Percentiles rank a stretch among this genome's conserved stretches.
Evolutionary conservation across 1,140 invertebrate species (phyloP).

Genomic region (Cepaea nemoralis): DNA sequence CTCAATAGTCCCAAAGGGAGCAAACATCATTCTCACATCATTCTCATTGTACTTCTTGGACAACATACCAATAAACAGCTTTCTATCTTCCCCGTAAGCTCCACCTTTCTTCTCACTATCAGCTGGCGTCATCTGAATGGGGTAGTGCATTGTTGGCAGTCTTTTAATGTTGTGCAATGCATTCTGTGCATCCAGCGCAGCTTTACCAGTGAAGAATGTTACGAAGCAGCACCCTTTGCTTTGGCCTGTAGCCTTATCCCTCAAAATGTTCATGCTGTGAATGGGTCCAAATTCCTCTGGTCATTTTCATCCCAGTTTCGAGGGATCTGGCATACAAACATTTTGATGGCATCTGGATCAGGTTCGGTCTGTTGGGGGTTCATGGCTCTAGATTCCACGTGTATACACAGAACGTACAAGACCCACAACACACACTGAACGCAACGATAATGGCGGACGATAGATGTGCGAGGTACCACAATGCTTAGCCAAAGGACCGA

Average conservation of each 20-base stretch:
- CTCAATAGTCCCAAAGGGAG: constrained; percentile 93
- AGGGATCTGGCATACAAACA: constrained; percentile 95
- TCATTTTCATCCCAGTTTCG: constrained; percentile 97
- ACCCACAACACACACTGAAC: no score
- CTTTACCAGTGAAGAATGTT: constrained; percentile 97
- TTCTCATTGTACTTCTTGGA: constrained; percentile 96
- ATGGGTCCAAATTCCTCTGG: constrained; percentile 94
- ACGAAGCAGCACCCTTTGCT: constrained; percentile 99
- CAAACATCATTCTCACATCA: constrained; percentile 93
- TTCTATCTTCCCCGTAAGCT: constrained; percentile 44
- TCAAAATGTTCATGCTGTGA: constrained; percentile 95
- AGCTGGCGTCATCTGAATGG: constrained; percentile 99
- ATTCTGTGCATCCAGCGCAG: constrained; percentile 97
- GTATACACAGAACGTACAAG: no score
- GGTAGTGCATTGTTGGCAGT: constrained; percentile 97
- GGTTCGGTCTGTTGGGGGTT: constrained; percentile 63
- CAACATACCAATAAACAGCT: no score
- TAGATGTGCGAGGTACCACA: no score
- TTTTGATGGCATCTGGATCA: constrained; percentile 98
- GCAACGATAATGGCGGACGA: no score
- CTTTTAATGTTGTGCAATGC: constrained; percentile 98
- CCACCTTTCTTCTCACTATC: constrained; percentile 98
- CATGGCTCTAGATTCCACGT: constrained; percentile 51
- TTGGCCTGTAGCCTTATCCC: constrained; percentile 94
- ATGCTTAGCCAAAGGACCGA: no score